phyloP scores from a whole-genome alignment of 2,797 vertebrate genomes.

The Pyrocephalus nanus region DNA sequence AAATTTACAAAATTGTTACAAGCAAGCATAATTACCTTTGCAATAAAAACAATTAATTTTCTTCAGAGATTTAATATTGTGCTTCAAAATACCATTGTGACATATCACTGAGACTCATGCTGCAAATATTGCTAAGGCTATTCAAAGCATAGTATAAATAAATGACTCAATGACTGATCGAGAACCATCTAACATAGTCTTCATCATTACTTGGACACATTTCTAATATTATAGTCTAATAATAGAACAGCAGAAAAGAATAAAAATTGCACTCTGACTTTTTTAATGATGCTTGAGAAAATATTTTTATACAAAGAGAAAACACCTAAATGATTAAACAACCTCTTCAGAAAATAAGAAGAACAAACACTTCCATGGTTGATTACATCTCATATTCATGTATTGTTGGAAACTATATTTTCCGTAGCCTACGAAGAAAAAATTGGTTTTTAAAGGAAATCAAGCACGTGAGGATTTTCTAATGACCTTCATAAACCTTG shows the following conservation, averaged over 20 bases:
- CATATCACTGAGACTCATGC: background rate
- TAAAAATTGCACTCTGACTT: background rate
- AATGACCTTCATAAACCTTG: background rate
- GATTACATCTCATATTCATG: background rate
- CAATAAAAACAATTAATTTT: slow-evolving; percentile 19
- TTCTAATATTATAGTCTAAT: background rate
- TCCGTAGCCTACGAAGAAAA: background rate
- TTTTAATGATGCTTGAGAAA: background rate
- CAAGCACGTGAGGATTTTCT: background rate
- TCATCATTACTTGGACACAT: background rate
- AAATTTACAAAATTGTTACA: slow-evolving; percentile 8
- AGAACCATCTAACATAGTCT: background rate
- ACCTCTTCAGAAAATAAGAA: background rate
- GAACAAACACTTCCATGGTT: background rate
- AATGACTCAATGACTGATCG: slow-evolving; percentile 6
- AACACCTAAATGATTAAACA: background rate
- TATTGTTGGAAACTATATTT: background rate
- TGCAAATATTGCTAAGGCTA: slow-evolving; percentile 16
- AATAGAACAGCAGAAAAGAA: background rate
- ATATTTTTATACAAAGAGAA: background rate
- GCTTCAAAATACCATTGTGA: slow-evolving; percentile 29
- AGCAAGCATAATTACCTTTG: slow-evolving; percentile 28
- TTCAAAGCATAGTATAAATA: slow-evolving; percentile 38
- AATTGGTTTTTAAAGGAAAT: background rate
- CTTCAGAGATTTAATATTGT: background rate